A percentile compares a stretch with the other conserved stretches of the same genome.
phyloP scores from a whole-genome alignment of 2,797 vertebrate species.

The Pseudomugil gertrudae region DNA sequence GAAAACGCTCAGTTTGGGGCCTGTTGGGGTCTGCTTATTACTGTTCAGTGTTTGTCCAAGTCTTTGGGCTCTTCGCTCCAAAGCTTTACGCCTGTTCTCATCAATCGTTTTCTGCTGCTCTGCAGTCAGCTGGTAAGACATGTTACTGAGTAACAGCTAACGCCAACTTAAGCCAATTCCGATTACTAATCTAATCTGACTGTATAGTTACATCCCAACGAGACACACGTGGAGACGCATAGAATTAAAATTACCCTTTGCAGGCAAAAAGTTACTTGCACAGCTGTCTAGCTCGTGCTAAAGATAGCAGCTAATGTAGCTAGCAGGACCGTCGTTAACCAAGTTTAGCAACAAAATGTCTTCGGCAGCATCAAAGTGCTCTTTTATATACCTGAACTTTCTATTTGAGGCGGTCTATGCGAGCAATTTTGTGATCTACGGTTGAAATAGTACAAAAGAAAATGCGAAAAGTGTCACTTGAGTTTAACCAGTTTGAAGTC shows the following conservation, averaged over 20 bases:
- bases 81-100: conserved; percentile 89
- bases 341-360: conserved; percentile 2
- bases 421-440: background rate
- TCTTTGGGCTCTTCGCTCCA: conserved; percentile 91
- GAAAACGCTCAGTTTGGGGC: background rate
- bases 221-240: background rate
- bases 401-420: fast-evolving
- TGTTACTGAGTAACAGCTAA: conserved; percentile 50
- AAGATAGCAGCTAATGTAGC: conserved; percentile 34
- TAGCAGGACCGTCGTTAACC: background rate
- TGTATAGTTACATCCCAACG: background rate
- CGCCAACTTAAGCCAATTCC: background rate
- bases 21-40: conserved; percentile 21
- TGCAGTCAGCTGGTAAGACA: conserved; percentile 88
- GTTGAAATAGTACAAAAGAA: background rate
- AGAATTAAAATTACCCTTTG: background rate
- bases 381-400: background rate
- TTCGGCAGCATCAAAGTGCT: background rate
- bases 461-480: fast-evolving
- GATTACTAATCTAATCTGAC: background rate
- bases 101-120: conserved; percentile 92
- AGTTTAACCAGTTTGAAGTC: background rate
- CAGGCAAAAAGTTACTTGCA: background rate
- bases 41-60: conserved; percentile 72
- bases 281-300: conserved; percentile 24